Evolutionary conservation across 2,113 vertebrate genomes (phyloP), one percentile per base, ranked within the genome.

Genomic region (Phaetusa simplex): DNA sequence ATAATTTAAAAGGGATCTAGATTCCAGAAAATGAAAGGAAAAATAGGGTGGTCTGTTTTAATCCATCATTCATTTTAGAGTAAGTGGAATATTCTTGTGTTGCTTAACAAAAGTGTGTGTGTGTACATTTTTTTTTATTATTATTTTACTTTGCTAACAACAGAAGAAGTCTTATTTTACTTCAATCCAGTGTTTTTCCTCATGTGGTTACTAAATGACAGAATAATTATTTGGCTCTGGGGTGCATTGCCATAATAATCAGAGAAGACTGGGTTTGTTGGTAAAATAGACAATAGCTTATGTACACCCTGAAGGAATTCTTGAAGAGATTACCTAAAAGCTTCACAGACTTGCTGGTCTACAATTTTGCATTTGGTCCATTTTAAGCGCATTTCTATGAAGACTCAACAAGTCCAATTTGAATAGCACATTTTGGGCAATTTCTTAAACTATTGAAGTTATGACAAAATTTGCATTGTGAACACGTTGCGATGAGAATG

Each of bases 61-160:
- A 59, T 47, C 9, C 42, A 19, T 5, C 3, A 1, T 59, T 88
- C 8, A 29, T 47, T 36, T 64, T 11, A 8, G 30, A 70, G 18
- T 64, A 43, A 61, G 61, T 9, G 42, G 12, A 62, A 12, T 59
- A 11, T 34, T 76, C 50, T 40, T 52, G 29, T 45, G 50, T 64
- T 12, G 6, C 18, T 45, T 84, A n/a, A 36, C 20, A 52, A 38
- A 55, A 81, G 27, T 29, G 9, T 21, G 5, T 32, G 11, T 29
- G 3, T 49, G 1, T 38, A 2, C 36, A 8, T 27, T 1, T 43
- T 1, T 43, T 19, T 34, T 30, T 40, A 56, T 55, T 42, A 13
- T 29, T 74, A 13, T 18, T 55, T 29, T 36, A 43, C 62, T 80
- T 30, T 64, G 26, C 13, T 32, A 61, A 66, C 16, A 55, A 55